Evolutionary conservation across 2,888 invertebrate genomes (phyloP).

Genomic region (Eubasilissa splendida): DNA sequence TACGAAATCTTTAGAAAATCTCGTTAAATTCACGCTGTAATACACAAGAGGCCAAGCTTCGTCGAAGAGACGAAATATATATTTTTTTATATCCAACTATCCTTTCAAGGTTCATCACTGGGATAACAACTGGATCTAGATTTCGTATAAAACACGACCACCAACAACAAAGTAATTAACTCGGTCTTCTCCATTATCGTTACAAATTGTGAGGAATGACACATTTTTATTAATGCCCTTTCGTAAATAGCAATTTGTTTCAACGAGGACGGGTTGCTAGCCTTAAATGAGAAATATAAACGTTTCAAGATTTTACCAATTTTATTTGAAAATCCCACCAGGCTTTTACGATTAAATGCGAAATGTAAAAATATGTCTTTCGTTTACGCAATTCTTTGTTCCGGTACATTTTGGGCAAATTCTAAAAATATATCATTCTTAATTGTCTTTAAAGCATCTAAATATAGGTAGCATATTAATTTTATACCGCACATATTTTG

Average conservation of each 20-base stretch:
- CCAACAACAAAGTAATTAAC: slow-evolving; percentile 14
- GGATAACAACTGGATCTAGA: not conserved
- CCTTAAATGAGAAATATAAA: slow-evolving; percentile 39
- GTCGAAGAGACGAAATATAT: not conserved
- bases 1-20: not conserved
- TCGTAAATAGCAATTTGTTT: not conserved
- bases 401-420: no score
- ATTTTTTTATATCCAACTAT: not conserved
- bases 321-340: slow-evolving; percentile 29
- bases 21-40: not conserved
- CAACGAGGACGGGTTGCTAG: not conserved
- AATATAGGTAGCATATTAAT: no score
- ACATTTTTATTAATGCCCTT: not conserved
- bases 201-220: not conserved
- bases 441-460: no score
- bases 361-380: no score
- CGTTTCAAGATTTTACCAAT: slow-evolving; percentile 10
- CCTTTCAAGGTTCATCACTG: not conserved
- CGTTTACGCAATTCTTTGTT: no score
- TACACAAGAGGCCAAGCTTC: not conserved
- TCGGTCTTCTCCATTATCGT: not conserved
- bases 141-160: slow-evolving; percentile 10
- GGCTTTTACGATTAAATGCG: not conserved
- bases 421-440: no score
- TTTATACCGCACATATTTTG: no score